A percentile compares a stretch with the other conserved stretches of the same genome.
Evolutionary conservation across 2,888 invertebrate species (phyloP).

Genomic region (Torymus auratus): DNA sequence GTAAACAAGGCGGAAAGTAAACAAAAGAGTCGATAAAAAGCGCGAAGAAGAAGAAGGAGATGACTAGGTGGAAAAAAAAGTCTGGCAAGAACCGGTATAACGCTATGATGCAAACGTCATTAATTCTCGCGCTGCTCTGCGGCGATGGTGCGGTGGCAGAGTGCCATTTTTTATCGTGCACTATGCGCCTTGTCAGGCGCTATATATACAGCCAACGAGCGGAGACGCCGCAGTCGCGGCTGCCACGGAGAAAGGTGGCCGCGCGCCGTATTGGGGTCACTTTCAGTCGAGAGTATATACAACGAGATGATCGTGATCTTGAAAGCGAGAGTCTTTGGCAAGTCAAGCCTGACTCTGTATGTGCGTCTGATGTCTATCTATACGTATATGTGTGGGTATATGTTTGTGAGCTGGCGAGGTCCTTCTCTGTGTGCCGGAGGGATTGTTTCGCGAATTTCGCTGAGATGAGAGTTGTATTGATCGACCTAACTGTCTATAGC

Average conservation of each 20-base stretch:
- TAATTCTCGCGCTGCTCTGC: conserved; percentile 20
- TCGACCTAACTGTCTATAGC: not conserved
- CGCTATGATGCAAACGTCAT: conserved; percentile 47
- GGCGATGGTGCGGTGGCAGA: conserved; percentile 16
- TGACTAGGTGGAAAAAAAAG: no score
- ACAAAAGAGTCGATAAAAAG: not conserved
- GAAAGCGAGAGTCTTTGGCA: conserved; percentile 71
- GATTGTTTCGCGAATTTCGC: not conserved
- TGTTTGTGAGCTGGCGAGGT: not conserved
- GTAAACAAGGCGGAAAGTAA: no score
- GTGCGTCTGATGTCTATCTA: no score
- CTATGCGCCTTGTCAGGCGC: not conserved
- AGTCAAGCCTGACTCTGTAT: not conserved
- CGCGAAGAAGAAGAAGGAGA: conserved; percentile 3
- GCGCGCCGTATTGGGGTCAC: conserved; percentile 71
- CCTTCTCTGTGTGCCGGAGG: not conserved
- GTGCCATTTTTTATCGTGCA: conserved; percentile 32
- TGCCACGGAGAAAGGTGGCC: conserved; percentile 71
- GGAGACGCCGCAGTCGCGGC: conserved; percentile 33
- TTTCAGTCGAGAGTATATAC: conserved; percentile 68
- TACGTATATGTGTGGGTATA: no score
- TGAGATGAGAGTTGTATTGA: no score
- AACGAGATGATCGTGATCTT: conserved; percentile 74
- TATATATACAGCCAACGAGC: not conserved
- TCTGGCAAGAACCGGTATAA: conserved; percentile 7